Percentiles rank a stretch among this genome's conserved stretches.
Conservation (phyloP, 23 tunicate genomes). For the Styela plicata region DNA sequence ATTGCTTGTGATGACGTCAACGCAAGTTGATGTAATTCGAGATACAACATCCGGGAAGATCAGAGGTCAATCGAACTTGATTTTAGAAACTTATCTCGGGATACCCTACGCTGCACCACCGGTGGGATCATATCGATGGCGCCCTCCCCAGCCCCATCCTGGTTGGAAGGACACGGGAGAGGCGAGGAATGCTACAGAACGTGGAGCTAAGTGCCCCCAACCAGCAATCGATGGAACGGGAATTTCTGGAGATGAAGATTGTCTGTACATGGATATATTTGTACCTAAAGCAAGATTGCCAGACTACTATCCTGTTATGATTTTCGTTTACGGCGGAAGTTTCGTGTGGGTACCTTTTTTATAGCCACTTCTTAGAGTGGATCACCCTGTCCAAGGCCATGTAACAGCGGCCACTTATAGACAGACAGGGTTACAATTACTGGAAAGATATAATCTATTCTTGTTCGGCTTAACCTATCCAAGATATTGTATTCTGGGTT, state of each 20-base stretch:
- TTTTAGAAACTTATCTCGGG: slow-evolving; percentile 38
- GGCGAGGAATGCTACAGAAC: slow-evolving; percentile 21
- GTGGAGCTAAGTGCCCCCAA: slow-evolving; percentile 14
- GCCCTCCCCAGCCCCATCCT: slow-evolving; percentile 30
- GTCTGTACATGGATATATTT: slow-evolving; percentile 73
- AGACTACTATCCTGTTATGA: slow-evolving; percentile 55
- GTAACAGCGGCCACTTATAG: too few relatives aligned
- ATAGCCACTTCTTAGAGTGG: too few relatives aligned
- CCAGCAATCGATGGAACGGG: too few relatives aligned
- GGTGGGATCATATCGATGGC: slow-evolving; percentile 40
- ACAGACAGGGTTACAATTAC: too few relatives aligned
- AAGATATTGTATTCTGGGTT: too few relatives aligned
- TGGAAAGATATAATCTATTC: too few relatives aligned
- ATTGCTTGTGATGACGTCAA: not conserved
- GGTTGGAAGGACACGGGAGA: slow-evolving; percentile 29
- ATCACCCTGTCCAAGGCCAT: too few relatives aligned
- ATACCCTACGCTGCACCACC: slow-evolving; percentile 79
- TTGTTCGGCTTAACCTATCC: too few relatives aligned
- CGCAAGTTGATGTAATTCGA: not conserved
- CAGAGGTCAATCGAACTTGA: slow-evolving; percentile 1
- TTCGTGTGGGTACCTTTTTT: slow-evolving; percentile 23
- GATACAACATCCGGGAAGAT: slow-evolving; percentile 20
- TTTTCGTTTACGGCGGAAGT: slow-evolving; percentile 70
- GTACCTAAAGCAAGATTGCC: slow-evolving; percentile 17
- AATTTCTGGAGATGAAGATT: slow-evolving; percentile 46